Evolutionary conservation across 1,140 invertebrate genomes (phyloP).

Genomic region (Ceratitis capitata): DNA sequence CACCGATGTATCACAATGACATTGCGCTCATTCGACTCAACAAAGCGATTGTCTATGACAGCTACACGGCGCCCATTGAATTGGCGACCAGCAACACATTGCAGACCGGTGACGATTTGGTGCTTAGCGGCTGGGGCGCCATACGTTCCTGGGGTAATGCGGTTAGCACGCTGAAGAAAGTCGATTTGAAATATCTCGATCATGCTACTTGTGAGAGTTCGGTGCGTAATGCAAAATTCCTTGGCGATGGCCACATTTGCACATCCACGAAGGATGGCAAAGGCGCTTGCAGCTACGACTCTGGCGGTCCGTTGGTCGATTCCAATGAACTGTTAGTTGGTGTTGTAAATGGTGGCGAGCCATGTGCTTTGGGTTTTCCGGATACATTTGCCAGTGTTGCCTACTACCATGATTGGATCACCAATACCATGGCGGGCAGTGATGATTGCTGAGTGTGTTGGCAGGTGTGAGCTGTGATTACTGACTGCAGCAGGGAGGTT

Average conservation of each 20-base stretch:
- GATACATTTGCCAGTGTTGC: slow-evolving; percentile 67
- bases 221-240: slow-evolving; percentile 48
- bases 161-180: slow-evolving; percentile 54
- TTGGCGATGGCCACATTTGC: slow-evolving; percentile 68
- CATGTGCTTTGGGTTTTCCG: slow-evolving; percentile 67
- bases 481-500: not conserved
- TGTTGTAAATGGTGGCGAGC: slow-evolving; percentile 69
- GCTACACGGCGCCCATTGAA: slow-evolving; percentile 64
- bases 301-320: slow-evolving; percentile 65
- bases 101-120: slow-evolving; percentile 54
- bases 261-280: slow-evolving; percentile 70
- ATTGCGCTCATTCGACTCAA: slow-evolving; percentile 67
- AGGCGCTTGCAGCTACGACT: slow-evolving; percentile 69
- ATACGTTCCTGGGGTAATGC: slow-evolving; percentile 54
- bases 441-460: not conserved
- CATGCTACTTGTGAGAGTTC: slow-evolving; percentile 47
- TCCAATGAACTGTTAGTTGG: slow-evolving; percentile 55
- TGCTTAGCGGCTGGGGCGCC: slow-evolving; percentile 70
- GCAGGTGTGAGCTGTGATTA: not conserved
- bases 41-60: slow-evolving; percentile 61
- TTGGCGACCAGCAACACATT: slow-evolving; percentile 48
- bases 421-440: slow-evolving; percentile 42
- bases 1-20: slow-evolving; percentile 66
- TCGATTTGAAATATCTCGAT: slow-evolving; percentile 51
- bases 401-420: slow-evolving; percentile 62